Evolutionary conservation across 2,888 invertebrate species (phyloP).

Genomic region (Metacarcinus magister): DNA sequence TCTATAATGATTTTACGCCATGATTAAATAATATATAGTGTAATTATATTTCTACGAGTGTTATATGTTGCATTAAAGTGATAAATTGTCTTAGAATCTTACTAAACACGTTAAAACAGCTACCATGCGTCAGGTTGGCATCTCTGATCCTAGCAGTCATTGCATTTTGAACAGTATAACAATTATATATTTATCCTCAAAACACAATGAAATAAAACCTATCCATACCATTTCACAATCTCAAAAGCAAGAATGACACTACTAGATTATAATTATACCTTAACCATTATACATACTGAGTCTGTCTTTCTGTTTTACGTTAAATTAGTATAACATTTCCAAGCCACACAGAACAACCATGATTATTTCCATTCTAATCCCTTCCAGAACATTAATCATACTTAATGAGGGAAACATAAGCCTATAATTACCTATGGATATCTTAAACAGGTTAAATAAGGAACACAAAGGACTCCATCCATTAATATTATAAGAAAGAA

Average conservation of each 20-base stretch:
- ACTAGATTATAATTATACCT: background rate
- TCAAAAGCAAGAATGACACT: background rate
- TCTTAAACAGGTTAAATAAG: background rate
- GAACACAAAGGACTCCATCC: background rate
- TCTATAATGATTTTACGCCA: background rate
- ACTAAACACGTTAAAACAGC: background rate
- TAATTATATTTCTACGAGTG: background rate
- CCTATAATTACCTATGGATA: background rate
- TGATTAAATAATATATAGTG: background rate
- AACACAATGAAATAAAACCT: background rate
- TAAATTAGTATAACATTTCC: background rate
- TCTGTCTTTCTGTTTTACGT: background rate
- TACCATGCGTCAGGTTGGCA: constrained; percentile 29
- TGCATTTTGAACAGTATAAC: constrained; percentile 47
- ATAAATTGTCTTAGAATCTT: background rate
- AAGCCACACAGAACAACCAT: background rate
- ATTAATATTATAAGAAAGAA: background rate
- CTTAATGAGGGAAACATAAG: background rate
- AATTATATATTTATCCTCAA: background rate
- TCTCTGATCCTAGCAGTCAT: background rate
- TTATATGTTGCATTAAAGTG: background rate
- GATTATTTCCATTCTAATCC: background rate
- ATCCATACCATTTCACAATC: background rate
- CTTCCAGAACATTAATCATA: background rate
- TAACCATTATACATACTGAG: background rate